A percentile compares a stretch with the other conserved stretches of the same genome.
These are phyloP conservation scores for Rapana venosa DNA, from an alignment of 2,888 invertebrate genomes.

Conservation along the genomic window DNA sequence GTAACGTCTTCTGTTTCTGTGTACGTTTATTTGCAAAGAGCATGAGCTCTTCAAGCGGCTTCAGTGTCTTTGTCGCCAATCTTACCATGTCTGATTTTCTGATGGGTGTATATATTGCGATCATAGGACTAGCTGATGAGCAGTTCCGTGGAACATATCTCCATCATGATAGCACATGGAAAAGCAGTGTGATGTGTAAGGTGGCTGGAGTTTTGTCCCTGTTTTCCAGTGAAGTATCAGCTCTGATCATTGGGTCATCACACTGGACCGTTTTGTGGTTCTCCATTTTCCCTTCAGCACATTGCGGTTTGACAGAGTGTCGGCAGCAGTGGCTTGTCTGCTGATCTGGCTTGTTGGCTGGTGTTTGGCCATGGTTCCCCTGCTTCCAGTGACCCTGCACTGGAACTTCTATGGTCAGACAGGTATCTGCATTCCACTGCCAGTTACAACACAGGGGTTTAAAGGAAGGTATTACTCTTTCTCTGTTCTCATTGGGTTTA, in stretches of 20 bases:
- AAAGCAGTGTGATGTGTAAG: conserved; percentile 54
- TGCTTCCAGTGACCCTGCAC: conserved; percentile 58
- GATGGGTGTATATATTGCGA: conserved; percentile 61
- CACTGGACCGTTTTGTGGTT: conserved; percentile 83
- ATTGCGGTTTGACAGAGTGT: conserved; percentile 57
- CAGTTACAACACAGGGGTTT: conserved; percentile 72
- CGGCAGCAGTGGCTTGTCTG: conserved; percentile 52
- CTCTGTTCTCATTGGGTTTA: conserved; percentile 72
- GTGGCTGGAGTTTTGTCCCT: conserved; percentile 60
- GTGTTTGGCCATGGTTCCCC: conserved; percentile 67
- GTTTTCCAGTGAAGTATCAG: conserved; percentile 82
- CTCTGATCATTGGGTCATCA: conserved; percentile 83
- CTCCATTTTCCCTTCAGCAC: conserved; percentile 82
- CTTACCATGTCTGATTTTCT: conserved; percentile 50
- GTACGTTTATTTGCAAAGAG: background rate
- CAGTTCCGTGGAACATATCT: conserved; percentile 59
- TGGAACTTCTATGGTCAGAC: conserved; percentile 70
- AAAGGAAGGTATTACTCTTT: conserved; percentile 76
- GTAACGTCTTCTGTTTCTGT: background rate
- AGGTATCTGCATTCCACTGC: conserved; percentile 74
- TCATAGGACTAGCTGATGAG: conserved; percentile 58
- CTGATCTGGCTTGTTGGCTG: conserved; percentile 64
- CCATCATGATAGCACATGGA: conserved; percentile 59
- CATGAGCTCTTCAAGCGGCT: conserved; percentile 5
- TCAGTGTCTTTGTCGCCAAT: conserved; percentile 42